Evolutionary conservation across 2,797 vertebrate genomes (phyloP).

Genomic region (Chloroceryle inda): DNA sequence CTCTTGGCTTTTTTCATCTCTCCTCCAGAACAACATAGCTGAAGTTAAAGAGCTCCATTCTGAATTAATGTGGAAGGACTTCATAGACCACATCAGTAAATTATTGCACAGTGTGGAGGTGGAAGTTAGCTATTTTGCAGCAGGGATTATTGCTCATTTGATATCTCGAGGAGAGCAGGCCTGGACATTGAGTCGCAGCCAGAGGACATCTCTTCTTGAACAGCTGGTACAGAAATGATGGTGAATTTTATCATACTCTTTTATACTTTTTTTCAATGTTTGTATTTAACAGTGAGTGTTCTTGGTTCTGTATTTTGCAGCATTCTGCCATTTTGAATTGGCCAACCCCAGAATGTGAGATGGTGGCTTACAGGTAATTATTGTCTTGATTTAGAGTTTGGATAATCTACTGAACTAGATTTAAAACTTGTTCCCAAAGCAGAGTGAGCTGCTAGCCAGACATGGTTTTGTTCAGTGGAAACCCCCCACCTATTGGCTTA

Average conservation of each 20-base stretch:
- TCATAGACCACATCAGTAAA: conserved; percentile 95
- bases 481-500: neutral
- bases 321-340: conserved; percentile 96
- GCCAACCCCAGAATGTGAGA: conserved; percentile 97
- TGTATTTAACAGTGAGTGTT: conserved; percentile 30
- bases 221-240: conserved; percentile 87
- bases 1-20: neutral
- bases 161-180: conserved; percentile 93
- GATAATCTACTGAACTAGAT: neutral
- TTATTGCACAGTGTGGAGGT: conserved; percentile 95
- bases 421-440: neutral
- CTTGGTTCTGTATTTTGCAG: conserved; percentile 80
- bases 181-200: conserved; percentile 89
- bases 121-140: conserved; percentile 99
- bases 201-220: conserved; percentile 90
- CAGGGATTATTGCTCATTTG: conserved; percentile 96
- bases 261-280: neutral
- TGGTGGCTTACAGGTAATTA: conserved; percentile 98
- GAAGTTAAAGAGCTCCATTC: conserved; percentile 96
- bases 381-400: neutral
- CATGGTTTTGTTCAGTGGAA: neutral
- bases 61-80: conserved; percentile 96
- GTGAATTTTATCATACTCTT: conserved; percentile 40
- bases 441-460: neutral
- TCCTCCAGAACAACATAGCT: conserved; percentile 94